Evolutionary conservation across 30 jellyfish, hydroid and myxozoan species (phyloP).

Genomic region (Aurelia coerulea): DNA sequence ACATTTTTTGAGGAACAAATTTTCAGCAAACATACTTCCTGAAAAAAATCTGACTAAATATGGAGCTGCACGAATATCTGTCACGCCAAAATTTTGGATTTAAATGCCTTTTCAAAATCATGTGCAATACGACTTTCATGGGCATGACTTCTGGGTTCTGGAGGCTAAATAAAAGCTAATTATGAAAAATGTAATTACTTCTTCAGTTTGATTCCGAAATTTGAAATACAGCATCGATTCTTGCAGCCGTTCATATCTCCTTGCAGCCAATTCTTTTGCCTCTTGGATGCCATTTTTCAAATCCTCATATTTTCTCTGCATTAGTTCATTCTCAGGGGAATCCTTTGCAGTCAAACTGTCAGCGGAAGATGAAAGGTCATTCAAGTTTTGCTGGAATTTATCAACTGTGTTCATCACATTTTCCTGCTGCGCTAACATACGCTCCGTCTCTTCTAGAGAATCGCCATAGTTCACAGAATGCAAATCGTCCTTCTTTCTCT

Average conservation of each 20-base stretch:
- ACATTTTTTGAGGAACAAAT: too few relatives aligned
- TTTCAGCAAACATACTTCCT: too few relatives aligned
- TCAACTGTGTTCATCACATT: constrained; percentile 25
- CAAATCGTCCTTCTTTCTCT: constrained; percentile 35
- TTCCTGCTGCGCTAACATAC: constrained; percentile 19
- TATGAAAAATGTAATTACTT: constrained; percentile 8
- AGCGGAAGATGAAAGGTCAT: constrained; percentile 32
- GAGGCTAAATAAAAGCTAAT: not conserved
- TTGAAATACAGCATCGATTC: constrained; percentile 47
- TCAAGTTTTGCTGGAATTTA: constrained; percentile 24
- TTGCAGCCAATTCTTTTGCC: constrained; percentile 8
- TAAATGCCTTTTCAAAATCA: too few relatives aligned
- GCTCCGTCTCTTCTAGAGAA: constrained; percentile 40
- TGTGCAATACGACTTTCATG: too few relatives aligned
- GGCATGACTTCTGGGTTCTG: too few relatives aligned
- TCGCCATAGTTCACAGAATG: constrained; percentile 12
- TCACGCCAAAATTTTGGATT: too few relatives aligned
- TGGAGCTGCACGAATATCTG: too few relatives aligned
- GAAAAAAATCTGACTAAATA: too few relatives aligned
- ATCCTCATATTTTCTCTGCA: constrained; percentile 35
- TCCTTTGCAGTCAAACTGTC: not conserved
- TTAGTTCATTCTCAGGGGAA: constrained; percentile 2
- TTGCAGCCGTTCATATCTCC: constrained; percentile 16
- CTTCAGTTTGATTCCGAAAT: constrained; percentile 20
- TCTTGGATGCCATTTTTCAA: constrained; percentile 17